phyloP scores from a whole-genome alignment of 1,140 invertebrate genomes.

The Epicauta chinensis region DNA sequence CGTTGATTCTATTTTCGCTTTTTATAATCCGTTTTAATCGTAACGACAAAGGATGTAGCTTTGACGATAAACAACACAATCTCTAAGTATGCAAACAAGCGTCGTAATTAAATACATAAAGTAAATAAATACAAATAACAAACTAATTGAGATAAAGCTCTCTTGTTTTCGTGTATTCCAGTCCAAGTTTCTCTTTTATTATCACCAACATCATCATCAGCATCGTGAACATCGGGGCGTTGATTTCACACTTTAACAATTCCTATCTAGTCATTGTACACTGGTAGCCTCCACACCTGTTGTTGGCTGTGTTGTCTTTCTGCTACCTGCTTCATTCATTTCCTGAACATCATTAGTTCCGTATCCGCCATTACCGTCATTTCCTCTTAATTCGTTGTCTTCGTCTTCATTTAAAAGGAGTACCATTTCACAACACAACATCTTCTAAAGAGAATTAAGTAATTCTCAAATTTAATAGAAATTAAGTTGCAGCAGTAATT shows the following conservation, averaged over 20 bases:
- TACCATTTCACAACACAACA: too few relatives aligned
- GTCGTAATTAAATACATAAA: slow-evolving; percentile 14
- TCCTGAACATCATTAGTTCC: slow-evolving; percentile 19
- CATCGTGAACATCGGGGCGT: slow-evolving; percentile 1
- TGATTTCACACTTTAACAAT: slow-evolving; percentile 15
- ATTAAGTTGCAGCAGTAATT: too few relatives aligned
- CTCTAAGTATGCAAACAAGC: slow-evolving; percentile 10
- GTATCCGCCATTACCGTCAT: slow-evolving; percentile 17
- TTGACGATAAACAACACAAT: too few relatives aligned
- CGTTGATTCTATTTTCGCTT: too few relatives aligned
- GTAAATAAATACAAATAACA: slow-evolving; percentile 14
- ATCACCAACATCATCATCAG: too few relatives aligned
- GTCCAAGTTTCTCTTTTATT: too few relatives aligned
- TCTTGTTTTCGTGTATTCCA: not conserved
- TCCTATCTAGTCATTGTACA: not conserved
- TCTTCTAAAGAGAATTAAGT: too few relatives aligned
- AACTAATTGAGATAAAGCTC: slow-evolving; percentile 11
- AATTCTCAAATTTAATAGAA: too few relatives aligned
- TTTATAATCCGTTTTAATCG: too few relatives aligned
- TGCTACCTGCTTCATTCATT: slow-evolving; percentile 12
- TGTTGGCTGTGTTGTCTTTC: slow-evolving; percentile 7
- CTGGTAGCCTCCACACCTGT: slow-evolving; percentile 5
- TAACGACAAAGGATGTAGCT: too few relatives aligned
- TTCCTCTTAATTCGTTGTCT: not conserved
- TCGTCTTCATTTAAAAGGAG: too few relatives aligned